phyloP scores from a whole-genome alignment of 2,888 invertebrate species.

The Xiphydria camelus region DNA sequence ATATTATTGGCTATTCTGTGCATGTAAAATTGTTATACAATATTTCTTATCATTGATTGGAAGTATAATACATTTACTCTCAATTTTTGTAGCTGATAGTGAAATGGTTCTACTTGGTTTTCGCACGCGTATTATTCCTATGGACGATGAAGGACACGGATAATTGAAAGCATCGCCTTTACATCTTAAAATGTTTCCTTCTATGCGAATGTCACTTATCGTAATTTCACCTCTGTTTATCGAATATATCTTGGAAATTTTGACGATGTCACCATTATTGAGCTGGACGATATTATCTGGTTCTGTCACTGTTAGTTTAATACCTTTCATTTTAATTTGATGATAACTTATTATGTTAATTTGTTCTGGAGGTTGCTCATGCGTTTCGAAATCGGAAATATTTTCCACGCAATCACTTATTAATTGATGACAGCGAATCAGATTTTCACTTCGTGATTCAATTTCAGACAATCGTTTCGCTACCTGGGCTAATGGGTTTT shows the following conservation, averaged over 20 bases:
- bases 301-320: background rate
- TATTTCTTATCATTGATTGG: too few relatives aligned
- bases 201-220: too few relatives aligned
- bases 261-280: background rate
- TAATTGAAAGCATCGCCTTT: background rate
- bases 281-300: background rate
- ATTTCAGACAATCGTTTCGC: constrained; percentile 6
- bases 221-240: background rate
- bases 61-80: background rate
- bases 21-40: too few relatives aligned
- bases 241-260: background rate
- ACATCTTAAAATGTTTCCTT: background rate
- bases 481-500: constrained; percentile 9
- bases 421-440: too few relatives aligned
- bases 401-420: background rate
- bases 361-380: too few relatives aligned
- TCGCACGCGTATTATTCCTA: background rate
- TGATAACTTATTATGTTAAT: background rate
- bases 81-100: too few relatives aligned
- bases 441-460: too few relatives aligned
- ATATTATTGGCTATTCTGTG: too few relatives aligned
- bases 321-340: background rate
- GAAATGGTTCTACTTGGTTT: too few relatives aligned
- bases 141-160: background rate
- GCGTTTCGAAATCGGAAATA: background rate